Evolutionary conservation across 2,113 vertebrate genomes (phyloP), one percentile per base, ranked within the genome.

Genomic region (Oenanthe oenanthe): DNA sequence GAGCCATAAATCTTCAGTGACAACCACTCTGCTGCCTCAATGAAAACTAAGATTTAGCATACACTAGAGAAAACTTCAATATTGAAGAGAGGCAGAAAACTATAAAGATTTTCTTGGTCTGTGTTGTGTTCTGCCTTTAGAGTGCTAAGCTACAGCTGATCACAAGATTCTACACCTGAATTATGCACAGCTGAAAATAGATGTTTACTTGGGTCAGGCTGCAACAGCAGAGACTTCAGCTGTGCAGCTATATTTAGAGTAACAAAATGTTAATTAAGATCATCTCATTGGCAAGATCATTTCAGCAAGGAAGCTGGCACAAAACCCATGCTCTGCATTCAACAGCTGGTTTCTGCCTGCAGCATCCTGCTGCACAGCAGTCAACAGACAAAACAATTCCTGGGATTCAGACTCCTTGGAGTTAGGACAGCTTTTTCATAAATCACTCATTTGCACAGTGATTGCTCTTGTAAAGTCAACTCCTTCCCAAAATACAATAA

Each of bases 261-360:
- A 92, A 85, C 89, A 95, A 85, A 94, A 95, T 88, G 81, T 92
- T 94, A 94, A 97, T 95, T 96, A 96, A 94, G 54, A 90, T 90
- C 66, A 68, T 57, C 66, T 92, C 66, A 29, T 54, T 79, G 58
- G 66, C 54, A 56, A 72, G 74, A 93, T 75, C 40, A 54, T 25
- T 70, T 80, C 82, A 85, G 90, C 47, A 90, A 76, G 0, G 6
- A 80, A 74, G 63, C 42, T 22, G 80, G 62, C 62, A 92, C 47
- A 83, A 79, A 82, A 53, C 0, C 20, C 74, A n/a, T 6, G 16
- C 60, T 50, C 74, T 82, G 85, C 34, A 65, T 29, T 72, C 45
- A 34, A 36, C 4, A 2, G 71, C 75, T 60, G 58, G 26, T 38
- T 89, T 58, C 57, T 38, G 34, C 67, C 60, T 71, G 34, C 62